These are phyloP conservation scores for Ardeotis arabs DNA, from an alignment of 2,113 vertebrate genomes.

Conservation along the genomic window DNA sequence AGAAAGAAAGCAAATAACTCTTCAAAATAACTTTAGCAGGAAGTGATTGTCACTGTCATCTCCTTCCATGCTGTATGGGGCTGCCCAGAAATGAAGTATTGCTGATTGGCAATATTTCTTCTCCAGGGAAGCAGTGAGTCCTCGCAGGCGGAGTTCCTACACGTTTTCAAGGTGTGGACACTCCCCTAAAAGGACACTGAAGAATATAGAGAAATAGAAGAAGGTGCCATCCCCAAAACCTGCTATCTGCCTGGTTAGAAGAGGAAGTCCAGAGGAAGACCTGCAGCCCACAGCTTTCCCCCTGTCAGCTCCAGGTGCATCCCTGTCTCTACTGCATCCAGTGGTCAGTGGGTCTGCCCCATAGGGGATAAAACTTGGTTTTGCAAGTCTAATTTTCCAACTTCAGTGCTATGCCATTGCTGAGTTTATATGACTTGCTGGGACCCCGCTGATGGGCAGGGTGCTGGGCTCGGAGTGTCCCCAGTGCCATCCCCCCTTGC, in stretches of 20 bases:
- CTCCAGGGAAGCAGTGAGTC: not conserved
- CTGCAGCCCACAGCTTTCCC: not conserved
- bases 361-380: not conserved
- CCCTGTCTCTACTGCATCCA: fast-evolving
- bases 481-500: no score
- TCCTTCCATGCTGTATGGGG: not conserved
- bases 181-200: not conserved
- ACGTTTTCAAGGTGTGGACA: not conserved
- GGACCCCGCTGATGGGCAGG: fast-evolving
- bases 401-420: not conserved
- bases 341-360: not conserved
- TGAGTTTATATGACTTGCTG: not conserved
- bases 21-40: not conserved
- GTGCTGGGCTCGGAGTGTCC: not conserved
- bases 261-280: not conserved
- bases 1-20: not conserved
- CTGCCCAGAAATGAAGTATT: not conserved
- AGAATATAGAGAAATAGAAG: not conserved
- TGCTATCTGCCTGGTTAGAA: not conserved
- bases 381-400: not conserved
- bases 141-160: not conserved
- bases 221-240: not conserved
- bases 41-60: not conserved
- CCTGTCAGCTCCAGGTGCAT: not conserved
- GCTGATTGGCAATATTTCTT: not conserved